Base-by-base conservation (phyloP, 2,888 invertebrate species). In the Lithodes maja region DNA sequence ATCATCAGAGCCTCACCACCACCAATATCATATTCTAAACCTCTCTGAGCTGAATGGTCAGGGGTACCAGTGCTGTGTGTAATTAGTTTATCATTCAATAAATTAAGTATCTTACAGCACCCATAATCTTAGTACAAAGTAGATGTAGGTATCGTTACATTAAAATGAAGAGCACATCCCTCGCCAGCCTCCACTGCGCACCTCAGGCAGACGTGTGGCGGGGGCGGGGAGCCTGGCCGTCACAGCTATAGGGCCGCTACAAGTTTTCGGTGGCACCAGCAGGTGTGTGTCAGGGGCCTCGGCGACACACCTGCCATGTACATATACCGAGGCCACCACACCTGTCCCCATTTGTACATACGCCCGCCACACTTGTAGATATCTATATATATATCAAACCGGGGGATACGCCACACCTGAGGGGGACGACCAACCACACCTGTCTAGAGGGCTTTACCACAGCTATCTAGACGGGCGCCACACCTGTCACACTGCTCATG, bases 241-340 rank as follows among this genome's bases (percentile, higher is more conserved):
- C 71, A 71, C 71, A 71, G 71, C 71, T 71, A 12, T 71, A 71
- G 71, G 71, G 15, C 17, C 71, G 71, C 71, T 71, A 71, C 71
- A n/a, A 71, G 71, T 71, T 12, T 71, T 17, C n/a, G 71, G n/a
- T 71, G 71, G 71, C 71, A 17, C 15, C 15, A 5, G 71, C 71
- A 71, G 71, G 71, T 71, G 71, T 71, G 71, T 71, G 71, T n/a
- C n/a, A n/a, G 71, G 7, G 61, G 61, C 61, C 61, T 61, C 61
- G 5, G 61, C 71, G 15, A 71, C 71, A 71, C 71, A 71, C 71
- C 71, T 71, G 71, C 71, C 71, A n/a, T 71, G 71, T 71, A 71
- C 71, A 71, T 71, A 71, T 9, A 71, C 71, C 71, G 15, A 71
- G 71, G 71, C 71, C 71, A 71, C 71, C 71, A 61, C 61, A 61